Percentiles rank a stretch among this genome's conserved stretches.
phyloP scores from a whole-genome alignment of 2,113 vertebrate species.

The Apteryx owenii region DNA sequence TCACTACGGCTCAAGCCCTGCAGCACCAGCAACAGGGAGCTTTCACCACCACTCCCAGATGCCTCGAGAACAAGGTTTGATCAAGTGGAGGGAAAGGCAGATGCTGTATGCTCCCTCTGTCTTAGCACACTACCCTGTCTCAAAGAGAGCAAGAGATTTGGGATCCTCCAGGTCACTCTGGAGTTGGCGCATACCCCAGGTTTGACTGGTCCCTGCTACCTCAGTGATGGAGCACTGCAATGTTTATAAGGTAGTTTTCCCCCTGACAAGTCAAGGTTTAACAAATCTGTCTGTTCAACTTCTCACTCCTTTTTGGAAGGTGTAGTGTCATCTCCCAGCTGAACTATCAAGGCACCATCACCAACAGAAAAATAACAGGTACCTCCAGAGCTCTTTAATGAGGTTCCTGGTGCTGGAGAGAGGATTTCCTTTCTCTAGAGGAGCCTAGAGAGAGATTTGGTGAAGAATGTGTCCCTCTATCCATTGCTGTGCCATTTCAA shows the following conservation, averaged over 20 bases:
- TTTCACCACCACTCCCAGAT: background rate
- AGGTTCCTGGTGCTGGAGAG: background rate
- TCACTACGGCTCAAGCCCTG: fast-evolving
- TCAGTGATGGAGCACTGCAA: background rate
- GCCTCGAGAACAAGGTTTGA: fast-evolving
- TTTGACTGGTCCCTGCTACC: background rate
- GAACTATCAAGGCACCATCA: background rate
- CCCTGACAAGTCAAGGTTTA: background rate
- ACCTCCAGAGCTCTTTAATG: background rate
- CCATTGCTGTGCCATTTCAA: background rate
- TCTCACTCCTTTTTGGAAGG: background rate
- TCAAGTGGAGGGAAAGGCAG: background rate
- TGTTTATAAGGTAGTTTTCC: background rate
- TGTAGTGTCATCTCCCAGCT: background rate
- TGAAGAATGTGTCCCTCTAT: background rate
- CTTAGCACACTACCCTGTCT: background rate
- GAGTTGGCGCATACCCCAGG: background rate
- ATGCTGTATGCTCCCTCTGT: background rate
- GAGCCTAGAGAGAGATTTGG: background rate
- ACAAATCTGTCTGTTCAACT: background rate
- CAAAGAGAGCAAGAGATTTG: background rate
- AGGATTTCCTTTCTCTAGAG: background rate
- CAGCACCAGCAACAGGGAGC: fast-evolving
- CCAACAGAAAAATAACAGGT: background rate
- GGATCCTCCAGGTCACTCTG: background rate